Evolutionary conservation across 2,888 invertebrate genomes (phyloP), one percentile per base, ranked within the genome.

Genomic region (Thereva unica): DNA sequence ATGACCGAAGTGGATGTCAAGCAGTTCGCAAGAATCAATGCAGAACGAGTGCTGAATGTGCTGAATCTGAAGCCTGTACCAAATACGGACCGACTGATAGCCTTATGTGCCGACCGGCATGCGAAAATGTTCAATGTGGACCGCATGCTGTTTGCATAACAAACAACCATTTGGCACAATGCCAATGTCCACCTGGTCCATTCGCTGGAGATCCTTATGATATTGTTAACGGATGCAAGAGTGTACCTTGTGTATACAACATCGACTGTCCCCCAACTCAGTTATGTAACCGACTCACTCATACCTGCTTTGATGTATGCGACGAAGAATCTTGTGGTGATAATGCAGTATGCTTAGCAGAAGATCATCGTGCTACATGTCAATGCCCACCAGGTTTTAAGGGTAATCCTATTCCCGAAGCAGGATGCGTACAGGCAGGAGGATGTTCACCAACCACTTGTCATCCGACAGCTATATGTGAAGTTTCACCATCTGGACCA

Each of bases 131-230:
- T 0, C 83, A 84, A 54, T 95, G 95, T 77, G 95, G 95, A 1
- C 92, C 93, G 0, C 89, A 91, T 71, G 93, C 95, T 5, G 84
- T 95, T 12, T 95, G 95, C 76, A 86, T 93, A 6, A 91, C 92
- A 2, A 93, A 94, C 74, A 95, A 95, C 76, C 95, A 95, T 77
- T 89, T 89, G 9, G 91, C 93, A 0, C 90, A 92, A 78, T 95
- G 95, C 76, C 91, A 93, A 74, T 95, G 95, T 76, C 94, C 94
- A 12, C 88, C 91, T 5, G 95, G 95, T 12, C 87, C 91, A 1
- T 95, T 87, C 77, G 89, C 91, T 7, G 95, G 95, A 3, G 90
- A 95, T 82, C 93, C 95, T 0, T 89, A 89, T 75, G 92, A 93
- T 77, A 80, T 86, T 1, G 83, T 84, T 67, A 84, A 85, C 67